phyloP scores from a whole-genome alignment of 2,113 vertebrate species.

The Chroicocephalus ridibundus region DNA sequence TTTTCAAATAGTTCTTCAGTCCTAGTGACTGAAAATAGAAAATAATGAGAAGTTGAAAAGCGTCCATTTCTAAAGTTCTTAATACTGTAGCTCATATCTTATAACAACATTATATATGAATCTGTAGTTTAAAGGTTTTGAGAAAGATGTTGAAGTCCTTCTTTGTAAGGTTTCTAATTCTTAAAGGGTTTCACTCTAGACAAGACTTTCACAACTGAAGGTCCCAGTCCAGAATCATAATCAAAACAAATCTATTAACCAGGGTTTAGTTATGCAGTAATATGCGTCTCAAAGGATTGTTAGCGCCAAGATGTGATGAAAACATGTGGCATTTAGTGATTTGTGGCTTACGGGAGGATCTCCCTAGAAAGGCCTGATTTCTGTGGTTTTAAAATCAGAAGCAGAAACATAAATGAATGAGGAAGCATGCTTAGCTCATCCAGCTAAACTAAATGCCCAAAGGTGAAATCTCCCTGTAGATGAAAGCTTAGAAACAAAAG shows the following conservation, averaged over 20 bases:
- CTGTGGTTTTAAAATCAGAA: background rate
- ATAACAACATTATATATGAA: background rate
- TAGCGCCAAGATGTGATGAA: background rate
- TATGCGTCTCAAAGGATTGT: background rate
- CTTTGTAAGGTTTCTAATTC: background rate
- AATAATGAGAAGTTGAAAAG: background rate
- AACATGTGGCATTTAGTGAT: background rate
- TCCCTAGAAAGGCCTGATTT: background rate
- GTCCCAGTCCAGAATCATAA: background rate
- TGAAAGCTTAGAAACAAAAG: constrained; percentile 4
- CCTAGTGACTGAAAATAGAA: background rate
- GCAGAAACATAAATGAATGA: background rate
- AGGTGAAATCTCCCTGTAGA: constrained; percentile 12
- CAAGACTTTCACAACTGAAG: background rate
- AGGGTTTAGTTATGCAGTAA: background rate
- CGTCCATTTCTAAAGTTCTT: background rate
- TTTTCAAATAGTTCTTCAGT: background rate
- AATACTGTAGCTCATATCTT: background rate
- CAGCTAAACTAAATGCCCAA: background rate
- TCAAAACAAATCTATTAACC: background rate
- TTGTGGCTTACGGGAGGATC: background rate
- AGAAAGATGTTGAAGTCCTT: background rate
- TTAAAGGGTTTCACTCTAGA: background rate
- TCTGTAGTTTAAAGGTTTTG: background rate
- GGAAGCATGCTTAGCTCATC: background rate